Conservation (phyloP, 2,113 vertebrate genomes). For the Nothobranchius kuhntae region DNA sequence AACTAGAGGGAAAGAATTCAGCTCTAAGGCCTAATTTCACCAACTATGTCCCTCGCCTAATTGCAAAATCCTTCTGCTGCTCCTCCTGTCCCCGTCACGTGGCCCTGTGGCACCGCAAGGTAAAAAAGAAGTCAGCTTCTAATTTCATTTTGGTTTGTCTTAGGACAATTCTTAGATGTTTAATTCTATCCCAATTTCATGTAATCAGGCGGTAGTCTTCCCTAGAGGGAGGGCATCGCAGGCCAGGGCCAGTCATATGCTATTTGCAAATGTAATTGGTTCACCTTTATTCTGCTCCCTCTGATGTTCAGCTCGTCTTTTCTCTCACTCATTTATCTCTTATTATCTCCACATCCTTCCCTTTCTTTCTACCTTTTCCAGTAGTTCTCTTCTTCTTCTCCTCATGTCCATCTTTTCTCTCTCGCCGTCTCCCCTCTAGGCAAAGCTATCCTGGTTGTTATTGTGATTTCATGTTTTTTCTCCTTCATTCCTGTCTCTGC, state of each 20-base stretch:
- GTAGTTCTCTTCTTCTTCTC: slow-evolving; percentile 37
- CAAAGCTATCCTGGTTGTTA: slow-evolving; percentile 85
- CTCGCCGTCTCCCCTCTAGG: slow-evolving; percentile 86
- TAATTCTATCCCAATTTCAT: slow-evolving; percentile 99
- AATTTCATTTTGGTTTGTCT: slow-evolving; percentile 95
- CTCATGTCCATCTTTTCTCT: slow-evolving; percentile 9
- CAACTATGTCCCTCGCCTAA: slow-evolving; percentile 75
- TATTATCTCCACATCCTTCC: slow-evolving; percentile 64
- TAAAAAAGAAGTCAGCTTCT: slow-evolving; percentile 84
- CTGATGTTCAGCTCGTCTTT: slow-evolving; percentile 42
- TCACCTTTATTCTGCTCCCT: slow-evolving; percentile 82
- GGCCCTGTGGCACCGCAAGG: slow-evolving; percentile 79
- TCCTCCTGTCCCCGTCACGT: slow-evolving; percentile 52
- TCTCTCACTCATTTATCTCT: slow-evolving; percentile 45
- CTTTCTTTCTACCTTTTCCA: slow-evolving; percentile 32
- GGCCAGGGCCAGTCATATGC: slow-evolving; percentile 85
- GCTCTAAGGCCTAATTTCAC: slow-evolving; percentile 83
- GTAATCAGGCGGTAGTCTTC: slow-evolving; percentile 95
- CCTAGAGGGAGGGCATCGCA: slow-evolving; percentile 90
- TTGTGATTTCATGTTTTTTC: slow-evolving; percentile 95
- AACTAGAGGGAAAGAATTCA: slow-evolving; percentile 66
- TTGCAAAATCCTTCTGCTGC: slow-evolving; percentile 76
- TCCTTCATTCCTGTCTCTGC: slow-evolving; percentile 89
- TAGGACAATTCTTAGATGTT: slow-evolving; percentile 96
- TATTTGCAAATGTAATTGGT: slow-evolving; percentile 97